A percentile compares a stretch with the other conserved stretches of the same genome.
Conservation (phyloP, 2,888 invertebrate genomes). For the Conomelus anceps region DNA sequence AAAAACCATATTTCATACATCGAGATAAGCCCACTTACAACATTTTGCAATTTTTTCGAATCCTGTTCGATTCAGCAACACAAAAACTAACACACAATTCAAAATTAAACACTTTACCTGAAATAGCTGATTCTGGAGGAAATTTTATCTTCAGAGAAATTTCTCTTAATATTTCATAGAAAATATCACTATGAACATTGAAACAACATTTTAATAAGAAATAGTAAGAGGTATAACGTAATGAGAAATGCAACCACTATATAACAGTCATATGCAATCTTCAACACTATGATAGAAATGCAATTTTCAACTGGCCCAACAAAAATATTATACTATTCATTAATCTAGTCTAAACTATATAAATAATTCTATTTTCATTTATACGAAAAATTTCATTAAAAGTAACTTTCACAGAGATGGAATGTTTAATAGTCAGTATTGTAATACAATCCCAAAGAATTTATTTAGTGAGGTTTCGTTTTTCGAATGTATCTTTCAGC, state of each 20-base stretch:
- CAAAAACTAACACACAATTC: not conserved
- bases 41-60: not conserved
- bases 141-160: not conserved
- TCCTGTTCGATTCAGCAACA: not conserved
- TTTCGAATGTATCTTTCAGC: too few relatives aligned
- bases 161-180: not conserved
- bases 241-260: not conserved
- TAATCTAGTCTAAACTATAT: too few relatives aligned
- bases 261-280: too few relatives aligned
- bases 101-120: not conserved
- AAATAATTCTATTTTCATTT: too few relatives aligned
- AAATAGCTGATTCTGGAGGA: not conserved
- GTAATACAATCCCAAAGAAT: too few relatives aligned
- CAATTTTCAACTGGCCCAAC: too few relatives aligned
- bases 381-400: too few relatives aligned
- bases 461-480: too few relatives aligned
- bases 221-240: not conserved
- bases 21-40: not conserved
- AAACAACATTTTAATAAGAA: not conserved
- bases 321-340: too few relatives aligned
- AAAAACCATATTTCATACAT: not conserved
- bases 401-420: too few relatives aligned
- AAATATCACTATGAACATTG: not conserved
- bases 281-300: too few relatives aligned
- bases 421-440: too few relatives aligned